Conservation (phyloP, 1,140 invertebrate species). For the Phenacoccus solenopsis region DNA sequence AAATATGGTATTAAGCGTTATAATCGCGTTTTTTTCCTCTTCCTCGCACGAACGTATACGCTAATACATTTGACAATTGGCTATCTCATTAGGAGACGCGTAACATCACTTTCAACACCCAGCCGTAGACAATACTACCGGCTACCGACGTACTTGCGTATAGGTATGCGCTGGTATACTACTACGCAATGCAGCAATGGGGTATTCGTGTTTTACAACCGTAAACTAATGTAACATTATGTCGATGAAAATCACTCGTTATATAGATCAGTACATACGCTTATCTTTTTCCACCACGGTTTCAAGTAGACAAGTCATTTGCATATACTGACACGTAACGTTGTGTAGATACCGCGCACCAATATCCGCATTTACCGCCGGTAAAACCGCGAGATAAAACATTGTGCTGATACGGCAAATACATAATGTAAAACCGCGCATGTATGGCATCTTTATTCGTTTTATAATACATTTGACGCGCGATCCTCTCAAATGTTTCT, state of each 20-base stretch:
- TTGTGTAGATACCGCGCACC: not conserved
- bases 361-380: not conserved
- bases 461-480: not conserved
- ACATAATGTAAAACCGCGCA: not conserved
- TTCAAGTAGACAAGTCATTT: constrained; percentile 2
- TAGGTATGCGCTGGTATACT: not conserved
- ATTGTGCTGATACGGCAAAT: not conserved
- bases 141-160: not conserved
- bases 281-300: not conserved
- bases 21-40: not conserved
- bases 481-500: not conserved
- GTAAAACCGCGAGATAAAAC: not conserved
- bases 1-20: not conserved
- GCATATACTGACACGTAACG: constrained; percentile 1
- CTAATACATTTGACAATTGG: not conserved
- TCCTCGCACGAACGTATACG: no score
- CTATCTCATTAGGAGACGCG: not conserved
- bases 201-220: constrained; percentile 1
- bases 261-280: not conserved
- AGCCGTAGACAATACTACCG: not conserved
- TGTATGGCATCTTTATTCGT: constrained; percentile 1
- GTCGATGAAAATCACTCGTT: not conserved
- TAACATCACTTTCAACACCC: not conserved
- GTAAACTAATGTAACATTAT: not conserved
- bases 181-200: not conserved